These are phyloP conservation scores for Xenotilapia flavipinnis DNA, from an alignment of 2,113 vertebrate genomes.

Conservation along the genomic window DNA sequence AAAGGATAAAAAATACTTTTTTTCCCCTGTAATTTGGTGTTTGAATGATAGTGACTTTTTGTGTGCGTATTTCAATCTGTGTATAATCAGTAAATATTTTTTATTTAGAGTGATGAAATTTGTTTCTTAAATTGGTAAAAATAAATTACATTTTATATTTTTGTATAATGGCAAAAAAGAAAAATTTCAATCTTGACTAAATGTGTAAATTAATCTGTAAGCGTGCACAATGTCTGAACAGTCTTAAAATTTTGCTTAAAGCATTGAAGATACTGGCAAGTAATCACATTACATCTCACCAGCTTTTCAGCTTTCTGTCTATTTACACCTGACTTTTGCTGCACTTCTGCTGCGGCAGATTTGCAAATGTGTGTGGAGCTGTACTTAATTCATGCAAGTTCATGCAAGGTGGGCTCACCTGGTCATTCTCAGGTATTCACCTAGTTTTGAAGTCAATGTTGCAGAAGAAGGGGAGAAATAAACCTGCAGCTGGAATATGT, in stretches of 20 bases:
- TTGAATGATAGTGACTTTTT: fast-evolving
- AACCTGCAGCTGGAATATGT: background rate
- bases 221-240: background rate
- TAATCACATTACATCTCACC: background rate
- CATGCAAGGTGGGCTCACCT: background rate
- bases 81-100: background rate
- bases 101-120: background rate
- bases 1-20: background rate
- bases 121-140: background rate
- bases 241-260: background rate
- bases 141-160: background rate
- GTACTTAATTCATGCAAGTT: background rate
- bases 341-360: background rate
- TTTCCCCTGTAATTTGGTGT: fast-evolving
- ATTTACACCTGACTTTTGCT: background rate
- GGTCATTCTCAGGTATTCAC: background rate
- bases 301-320: background rate
- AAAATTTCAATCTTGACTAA: background rate
- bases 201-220: background rate
- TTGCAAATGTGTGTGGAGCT: background rate
- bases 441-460: background rate
- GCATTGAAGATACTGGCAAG: background rate
- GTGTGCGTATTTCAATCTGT: background rate
- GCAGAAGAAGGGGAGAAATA: background rate
- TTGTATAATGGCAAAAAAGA: background rate